Conservation (phyloP, 2,888 invertebrate species). For the Drosophila peninsularis region DNA sequence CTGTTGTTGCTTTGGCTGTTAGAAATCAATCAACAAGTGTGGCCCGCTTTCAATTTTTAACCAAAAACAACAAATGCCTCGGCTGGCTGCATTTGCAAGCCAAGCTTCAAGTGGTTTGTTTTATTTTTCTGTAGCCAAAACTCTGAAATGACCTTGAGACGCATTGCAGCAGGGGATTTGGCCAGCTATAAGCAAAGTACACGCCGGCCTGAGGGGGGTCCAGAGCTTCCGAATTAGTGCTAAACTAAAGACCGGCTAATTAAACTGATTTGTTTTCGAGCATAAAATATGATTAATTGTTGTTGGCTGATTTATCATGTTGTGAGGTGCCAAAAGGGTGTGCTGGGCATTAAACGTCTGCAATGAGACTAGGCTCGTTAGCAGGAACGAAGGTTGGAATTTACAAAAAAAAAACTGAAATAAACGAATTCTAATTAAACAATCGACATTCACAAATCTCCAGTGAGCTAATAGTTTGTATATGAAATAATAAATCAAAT, state of each 20-base stretch:
- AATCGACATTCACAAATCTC: constrained; percentile 15
- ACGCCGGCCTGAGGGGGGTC: background rate
- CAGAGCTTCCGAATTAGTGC: constrained; percentile 63
- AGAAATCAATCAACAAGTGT: constrained; percentile 77
- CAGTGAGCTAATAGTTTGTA: too few species aligned
- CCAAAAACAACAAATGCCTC: constrained; percentile 42
- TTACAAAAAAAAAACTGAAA: background rate
- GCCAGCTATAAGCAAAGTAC: constrained; percentile 19
- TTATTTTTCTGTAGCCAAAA: constrained; percentile 18
- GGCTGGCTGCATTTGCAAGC: constrained; percentile 64
- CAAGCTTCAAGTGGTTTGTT: constrained; percentile 34
- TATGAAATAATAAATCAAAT: background rate
- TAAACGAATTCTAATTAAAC: constrained; percentile 13
- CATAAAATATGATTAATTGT: constrained; percentile 40
- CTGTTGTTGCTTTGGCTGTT: constrained; percentile 18
- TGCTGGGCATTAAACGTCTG: background rate
- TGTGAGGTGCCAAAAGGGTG: constrained; percentile 12
- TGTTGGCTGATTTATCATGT: constrained; percentile 8
- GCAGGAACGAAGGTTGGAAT: constrained; percentile 20
- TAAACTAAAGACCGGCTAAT: constrained; percentile 49
- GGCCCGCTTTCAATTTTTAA: constrained; percentile 74
- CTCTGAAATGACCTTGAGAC: constrained; percentile 64
- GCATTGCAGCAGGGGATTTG: constrained; percentile 23
- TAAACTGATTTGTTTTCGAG: constrained; percentile 31
- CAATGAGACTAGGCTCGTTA: constrained; percentile 33